A percentile compares a stretch with the other conserved stretches of the same genome.
Evolutionary conservation across 92 coral and sea anemone species (phyloP).

Genomic region (Bergia sp.): DNA sequence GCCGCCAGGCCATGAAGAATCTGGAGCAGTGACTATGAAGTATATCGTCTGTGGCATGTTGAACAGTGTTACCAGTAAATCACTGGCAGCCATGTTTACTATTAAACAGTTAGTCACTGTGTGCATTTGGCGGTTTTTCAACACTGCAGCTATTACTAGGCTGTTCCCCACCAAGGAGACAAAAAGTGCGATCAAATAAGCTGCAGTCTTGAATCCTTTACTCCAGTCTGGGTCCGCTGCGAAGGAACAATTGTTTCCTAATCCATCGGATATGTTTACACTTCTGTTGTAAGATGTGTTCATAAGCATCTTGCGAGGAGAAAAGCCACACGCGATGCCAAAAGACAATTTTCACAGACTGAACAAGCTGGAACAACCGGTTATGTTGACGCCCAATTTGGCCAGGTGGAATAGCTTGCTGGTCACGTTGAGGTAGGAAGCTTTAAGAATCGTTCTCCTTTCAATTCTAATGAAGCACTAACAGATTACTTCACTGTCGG

Average conservation of each 20-base stretch:
- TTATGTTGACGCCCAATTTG: neutral
- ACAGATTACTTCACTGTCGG: neutral
- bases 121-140: constrained; percentile 35
- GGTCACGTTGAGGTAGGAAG: neutral
- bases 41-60: constrained; percentile 35
- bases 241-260: neutral
- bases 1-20: constrained; percentile 1
- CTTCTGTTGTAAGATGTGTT: neutral
- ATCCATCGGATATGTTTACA: constrained; percentile 7
- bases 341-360: neutral
- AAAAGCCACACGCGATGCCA: constrained; percentile 13
- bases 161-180: constrained; percentile 24
- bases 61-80: constrained; percentile 7
- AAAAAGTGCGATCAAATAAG: neutral
- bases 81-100: constrained; percentile 26
- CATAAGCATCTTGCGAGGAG: neutral
- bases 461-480: neutral
- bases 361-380: neutral
- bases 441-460: neutral
- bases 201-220: constrained; percentile 5
- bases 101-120: constrained; percentile 21
- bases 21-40: constrained; percentile 1
- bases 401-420: neutral
- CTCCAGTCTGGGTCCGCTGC: neutral
- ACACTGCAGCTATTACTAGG: constrained; percentile 26